Evolutionary conservation across 2,113 vertebrate genomes (phyloP), one percentile per base, ranked within the genome.

Genomic region (Amblyopsis rosae): DNA sequence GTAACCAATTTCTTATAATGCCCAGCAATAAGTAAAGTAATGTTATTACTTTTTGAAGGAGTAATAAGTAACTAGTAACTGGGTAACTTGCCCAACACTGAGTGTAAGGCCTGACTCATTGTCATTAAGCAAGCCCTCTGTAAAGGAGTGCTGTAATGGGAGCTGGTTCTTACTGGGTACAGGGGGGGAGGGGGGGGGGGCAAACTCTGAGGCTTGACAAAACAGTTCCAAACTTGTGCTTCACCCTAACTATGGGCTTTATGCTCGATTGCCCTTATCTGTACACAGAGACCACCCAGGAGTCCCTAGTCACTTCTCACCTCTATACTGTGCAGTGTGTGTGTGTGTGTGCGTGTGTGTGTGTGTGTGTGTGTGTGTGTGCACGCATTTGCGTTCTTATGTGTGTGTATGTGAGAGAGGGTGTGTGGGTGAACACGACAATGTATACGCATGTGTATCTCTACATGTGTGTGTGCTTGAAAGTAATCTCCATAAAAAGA

Each of bases 281-380:
- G 75, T 73, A 66, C 82, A 75, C 70, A 54, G 67, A 77, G 88
- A 91, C 89, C 89, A 90, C 88, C 89, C 88, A 90, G 77, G 83
- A 87, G 81, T 72, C 73, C 72, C 82, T 77, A 75, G 70, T 83
- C 79, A 76, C 54, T 75, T 81, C 81, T 82, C 85, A 89, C 87
- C 84, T 89, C 72, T 72, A 67, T 75, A 82, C 3, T 76, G 70
- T 55, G 32, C 46, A 11, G 26, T 41, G 35, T 41, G 35, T 41
- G 35, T 41, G 35, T 8, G 35, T 8, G 35, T 41, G 35, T 8
- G 53, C 17, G 53, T 55, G 2, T 55, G 53, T 15, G 35, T 8
- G 35, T 41, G 35, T 8, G 53, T 55, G 53, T 55, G 2, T 55
- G 53, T 15, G 53, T 15, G 53, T 1, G 15, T 1, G 53, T 1